Conservation (phyloP, 1,140 invertebrate genomes). For the Hyles euphorbiae region DNA sequence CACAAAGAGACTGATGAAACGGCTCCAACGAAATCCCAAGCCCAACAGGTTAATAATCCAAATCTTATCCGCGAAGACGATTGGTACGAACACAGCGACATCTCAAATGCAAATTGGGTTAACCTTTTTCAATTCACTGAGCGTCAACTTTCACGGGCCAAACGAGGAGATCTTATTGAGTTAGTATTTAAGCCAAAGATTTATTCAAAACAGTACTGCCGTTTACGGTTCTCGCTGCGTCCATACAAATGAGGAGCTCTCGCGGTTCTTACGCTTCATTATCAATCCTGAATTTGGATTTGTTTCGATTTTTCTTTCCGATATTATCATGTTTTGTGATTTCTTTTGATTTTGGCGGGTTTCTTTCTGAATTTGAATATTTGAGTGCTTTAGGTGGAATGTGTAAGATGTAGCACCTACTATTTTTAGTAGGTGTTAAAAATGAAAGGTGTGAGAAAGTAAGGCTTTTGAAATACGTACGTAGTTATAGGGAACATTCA, state of each 20-base stretch:
- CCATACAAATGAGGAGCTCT: slow-evolving; percentile 44
- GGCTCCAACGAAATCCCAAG: neutral
- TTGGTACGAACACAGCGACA: slow-evolving; percentile 8
- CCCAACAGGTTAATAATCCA: slow-evolving; percentile 14
- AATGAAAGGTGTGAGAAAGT: too few relatives aligned
- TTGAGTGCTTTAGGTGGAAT: neutral
- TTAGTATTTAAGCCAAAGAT: slow-evolving; percentile 59
- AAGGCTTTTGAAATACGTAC: too few relatives aligned
- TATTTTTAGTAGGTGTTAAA: too few relatives aligned
- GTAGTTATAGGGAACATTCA: too few relatives aligned
- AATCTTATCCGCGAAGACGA: slow-evolving; percentile 8
- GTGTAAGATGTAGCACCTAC: too few relatives aligned
- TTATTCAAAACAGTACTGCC: slow-evolving; percentile 58
- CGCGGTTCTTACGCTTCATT: too few relatives aligned
- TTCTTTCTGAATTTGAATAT: neutral
- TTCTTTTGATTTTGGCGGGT: neutral
- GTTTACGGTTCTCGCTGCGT: slow-evolving; percentile 31
- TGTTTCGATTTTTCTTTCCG: neutral
- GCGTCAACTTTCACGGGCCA: slow-evolving; percentile 45
- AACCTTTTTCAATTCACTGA: slow-evolving; percentile 56
- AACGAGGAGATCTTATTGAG: slow-evolving; percentile 59
- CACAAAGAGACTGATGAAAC: neutral
- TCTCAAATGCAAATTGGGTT: slow-evolving; percentile 50
- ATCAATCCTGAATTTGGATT: too few relatives aligned
- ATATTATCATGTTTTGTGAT: neutral